Percentiles rank a stretch among this genome's conserved stretches.
phyloP scores from a whole-genome alignment of 2,113 vertebrate genomes.

The Haemorhous mexicanus region DNA sequence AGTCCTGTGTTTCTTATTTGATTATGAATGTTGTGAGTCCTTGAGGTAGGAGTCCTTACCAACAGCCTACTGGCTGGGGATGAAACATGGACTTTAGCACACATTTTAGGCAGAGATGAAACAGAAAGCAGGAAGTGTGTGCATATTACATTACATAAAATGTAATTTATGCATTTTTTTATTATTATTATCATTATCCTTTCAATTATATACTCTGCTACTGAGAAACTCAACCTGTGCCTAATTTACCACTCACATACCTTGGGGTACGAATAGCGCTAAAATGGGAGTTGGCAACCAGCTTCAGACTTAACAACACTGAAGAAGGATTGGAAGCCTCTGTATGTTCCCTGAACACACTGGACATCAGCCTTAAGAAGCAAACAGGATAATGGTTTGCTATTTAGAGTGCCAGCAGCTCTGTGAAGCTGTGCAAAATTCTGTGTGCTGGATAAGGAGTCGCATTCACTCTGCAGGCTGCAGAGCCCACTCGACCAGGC shows the following conservation, averaged over 20 bases:
- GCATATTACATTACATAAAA: neutral
- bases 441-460: fast-evolving
- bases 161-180: neutral
- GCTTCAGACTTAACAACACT: neutral
- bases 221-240: neutral
- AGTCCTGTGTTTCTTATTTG: neutral
- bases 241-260: neutral
- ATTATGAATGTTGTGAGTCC: neutral
- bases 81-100: neutral
- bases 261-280: neutral
- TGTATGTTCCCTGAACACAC: neutral
- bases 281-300: neutral
- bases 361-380: neutral
- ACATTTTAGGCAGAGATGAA: neutral
- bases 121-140: neutral
- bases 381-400: neutral
- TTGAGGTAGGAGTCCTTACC: neutral
- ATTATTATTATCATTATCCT: neutral
- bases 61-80: neutral
- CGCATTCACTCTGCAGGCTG: neutral
- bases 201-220: neutral
- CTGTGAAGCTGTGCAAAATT: neutral
- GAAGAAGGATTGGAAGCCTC: neutral
- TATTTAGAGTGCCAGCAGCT: neutral
- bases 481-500: neutral